Conservation (phyloP, 30 jellyfish, hydroid and myxozoan genomes). For the Aurelia aurita complex sp. Pacific region DNA sequence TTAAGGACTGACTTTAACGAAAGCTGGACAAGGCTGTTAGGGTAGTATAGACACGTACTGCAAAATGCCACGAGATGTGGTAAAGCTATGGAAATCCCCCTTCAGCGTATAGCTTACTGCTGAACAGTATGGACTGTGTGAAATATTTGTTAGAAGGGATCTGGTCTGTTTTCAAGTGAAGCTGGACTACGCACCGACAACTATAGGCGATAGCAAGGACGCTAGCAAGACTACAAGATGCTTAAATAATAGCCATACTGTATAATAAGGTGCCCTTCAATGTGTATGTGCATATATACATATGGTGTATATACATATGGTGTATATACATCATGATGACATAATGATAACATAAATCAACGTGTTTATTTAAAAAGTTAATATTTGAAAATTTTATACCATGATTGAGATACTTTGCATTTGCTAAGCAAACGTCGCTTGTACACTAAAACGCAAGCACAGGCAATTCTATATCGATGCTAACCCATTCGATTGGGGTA, state of each 20-base stretch:
- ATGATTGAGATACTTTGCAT: slow-evolving; percentile 22
- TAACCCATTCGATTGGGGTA: slow-evolving; percentile 90
- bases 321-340: slow-evolving; percentile 21
- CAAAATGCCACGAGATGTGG: too few species aligned
- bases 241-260: slow-evolving; percentile 24
- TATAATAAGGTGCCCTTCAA: not conserved
- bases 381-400: slow-evolving; percentile 37
- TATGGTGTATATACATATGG: slow-evolving; percentile 24
- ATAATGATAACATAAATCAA: slow-evolving; percentile 12
- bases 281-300: slow-evolving; percentile 65
- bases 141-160: too few species aligned
- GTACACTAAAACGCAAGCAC: not conserved
- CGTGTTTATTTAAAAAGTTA: slow-evolving; percentile 55
- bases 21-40: too few species aligned
- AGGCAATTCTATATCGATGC: slow-evolving; percentile 51
- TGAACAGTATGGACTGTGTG: too few species aligned
- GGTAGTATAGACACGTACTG: too few species aligned
- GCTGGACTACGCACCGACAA: not conserved
- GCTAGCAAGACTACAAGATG: not conserved
- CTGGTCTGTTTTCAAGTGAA: not conserved
- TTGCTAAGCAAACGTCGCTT: slow-evolving; percentile 52
- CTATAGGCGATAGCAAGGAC: not conserved
- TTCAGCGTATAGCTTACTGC: too few species aligned
- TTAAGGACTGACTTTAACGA: too few species aligned
- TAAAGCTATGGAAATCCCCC: too few species aligned